Conservation (phyloP, 2,113 vertebrate genomes). For the Rafetus swinhoei region DNA sequence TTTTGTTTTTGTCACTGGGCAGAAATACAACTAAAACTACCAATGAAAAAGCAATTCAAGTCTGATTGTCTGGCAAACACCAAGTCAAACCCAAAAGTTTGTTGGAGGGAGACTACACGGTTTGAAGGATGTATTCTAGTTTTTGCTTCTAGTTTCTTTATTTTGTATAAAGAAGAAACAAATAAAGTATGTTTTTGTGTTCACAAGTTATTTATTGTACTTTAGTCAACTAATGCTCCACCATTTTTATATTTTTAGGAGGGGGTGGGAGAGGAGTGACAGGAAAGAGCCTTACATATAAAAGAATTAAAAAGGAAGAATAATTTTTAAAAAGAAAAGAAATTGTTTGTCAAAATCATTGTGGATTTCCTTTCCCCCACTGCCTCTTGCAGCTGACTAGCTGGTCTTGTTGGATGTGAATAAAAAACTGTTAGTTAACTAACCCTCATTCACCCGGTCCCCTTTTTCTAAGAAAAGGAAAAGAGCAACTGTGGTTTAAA, state of each 20-base stretch:
- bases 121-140: constrained; percentile 82
- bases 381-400: constrained; percentile 67
- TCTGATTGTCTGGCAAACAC: neutral
- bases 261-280: neutral
- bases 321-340: neutral
- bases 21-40: neutral
- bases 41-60: neutral
- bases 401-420: constrained; percentile 84
- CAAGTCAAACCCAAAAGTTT: constrained; percentile 18
- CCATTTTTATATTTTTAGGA: constrained; percentile 69
- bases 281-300: neutral
- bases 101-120: constrained; percentile 58
- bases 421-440: constrained; percentile 81
- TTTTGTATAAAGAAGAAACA: constrained; percentile 89
- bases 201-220: constrained; percentile 87
- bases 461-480: constrained; percentile 4
- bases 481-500: neutral
- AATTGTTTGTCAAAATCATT: constrained; percentile 65
- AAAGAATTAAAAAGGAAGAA: neutral
- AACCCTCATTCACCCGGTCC: constrained; percentile 57
- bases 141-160: constrained; percentile 89
- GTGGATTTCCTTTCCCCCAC: constrained; percentile 55
- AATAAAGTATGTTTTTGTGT: constrained; percentile 89
- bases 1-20: neutral
- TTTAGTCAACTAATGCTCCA: constrained; percentile 72